Percentiles rank a stretch among this genome's conserved stretches.
phyloP scores from a whole-genome alignment of 2,888 invertebrate species.

The Therioaphis trifolii region DNA sequence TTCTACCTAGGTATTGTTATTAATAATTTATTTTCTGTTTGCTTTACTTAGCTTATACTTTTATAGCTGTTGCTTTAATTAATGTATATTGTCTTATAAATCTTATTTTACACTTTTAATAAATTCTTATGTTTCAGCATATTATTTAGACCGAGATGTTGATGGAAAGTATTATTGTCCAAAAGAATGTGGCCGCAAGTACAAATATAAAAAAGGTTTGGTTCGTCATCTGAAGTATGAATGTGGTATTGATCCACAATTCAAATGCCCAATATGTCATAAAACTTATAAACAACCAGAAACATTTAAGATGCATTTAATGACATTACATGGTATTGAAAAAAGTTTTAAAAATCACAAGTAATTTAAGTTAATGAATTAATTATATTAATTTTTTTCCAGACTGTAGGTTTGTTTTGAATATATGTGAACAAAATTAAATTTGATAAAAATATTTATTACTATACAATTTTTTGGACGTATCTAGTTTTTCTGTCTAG shows the following conservation, averaged over 20 bases:
- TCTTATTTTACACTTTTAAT: constrained; percentile 29
- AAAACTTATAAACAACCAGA: constrained; percentile 61
- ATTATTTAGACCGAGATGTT: constrained; percentile 2
- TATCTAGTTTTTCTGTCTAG: neutral
- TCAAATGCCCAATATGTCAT: constrained; percentile 74
- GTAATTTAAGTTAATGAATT: neutral
- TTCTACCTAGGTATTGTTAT: neutral
- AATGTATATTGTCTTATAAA: neutral
- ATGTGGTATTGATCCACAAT: constrained; percentile 74
- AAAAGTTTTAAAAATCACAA: neutral
- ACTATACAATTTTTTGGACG: constrained; percentile 6
- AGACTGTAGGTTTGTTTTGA: no score
- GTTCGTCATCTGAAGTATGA: constrained; percentile 74
- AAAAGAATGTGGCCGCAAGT: constrained; percentile 62
- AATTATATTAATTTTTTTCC: neutral
- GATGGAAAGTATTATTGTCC: constrained; percentile 57
- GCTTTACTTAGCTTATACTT: constrained; percentile 36
- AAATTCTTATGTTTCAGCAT: constrained; percentile 36
- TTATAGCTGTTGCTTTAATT: neutral
- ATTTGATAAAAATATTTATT: neutral
- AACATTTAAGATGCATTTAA: constrained; percentile 61
- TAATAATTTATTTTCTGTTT: neutral
- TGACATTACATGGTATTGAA: constrained; percentile 55
- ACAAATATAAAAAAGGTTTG: constrained; percentile 69
- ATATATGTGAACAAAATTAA: neutral